Evolutionary conservation across 2,888 invertebrate genomes (phyloP).

Genomic region (Cephus sareptanus): DNA sequence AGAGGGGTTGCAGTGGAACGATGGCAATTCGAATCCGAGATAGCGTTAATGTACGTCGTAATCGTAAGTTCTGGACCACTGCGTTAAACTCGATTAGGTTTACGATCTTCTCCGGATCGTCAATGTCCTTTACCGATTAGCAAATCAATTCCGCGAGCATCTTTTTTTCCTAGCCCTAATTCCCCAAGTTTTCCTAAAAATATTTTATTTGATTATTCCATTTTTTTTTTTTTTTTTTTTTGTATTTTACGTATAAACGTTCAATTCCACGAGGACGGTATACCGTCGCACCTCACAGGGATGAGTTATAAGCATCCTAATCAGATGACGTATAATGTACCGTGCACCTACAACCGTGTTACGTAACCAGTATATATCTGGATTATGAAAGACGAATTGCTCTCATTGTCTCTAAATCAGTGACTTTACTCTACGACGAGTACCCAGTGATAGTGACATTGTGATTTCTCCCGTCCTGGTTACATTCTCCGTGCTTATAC

Average conservation of each 20-base stretch:
- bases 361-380: too few species aligned
- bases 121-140: background rate
- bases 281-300: too few species aligned
- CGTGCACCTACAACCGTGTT: too few species aligned
- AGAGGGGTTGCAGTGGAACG: background rate
- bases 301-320: too few species aligned
- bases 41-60: conserved; percentile 5
- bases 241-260: background rate
- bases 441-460: background rate
- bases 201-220: too few species aligned
- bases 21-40: conserved; percentile 1
- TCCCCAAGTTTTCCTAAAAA: background rate
- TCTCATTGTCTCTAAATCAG: background rate
- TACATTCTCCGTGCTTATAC: background rate
- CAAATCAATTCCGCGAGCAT: background rate
- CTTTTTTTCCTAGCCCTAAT: background rate
- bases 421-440: background rate
- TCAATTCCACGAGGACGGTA: too few species aligned
- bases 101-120: background rate
- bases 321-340: too few species aligned
- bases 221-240: too few species aligned
- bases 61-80: background rate
- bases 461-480: background rate
- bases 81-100: background rate
- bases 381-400: background rate